phyloP scores from a whole-genome alignment of 2,888 invertebrate species.

The Brenthis ino region DNA sequence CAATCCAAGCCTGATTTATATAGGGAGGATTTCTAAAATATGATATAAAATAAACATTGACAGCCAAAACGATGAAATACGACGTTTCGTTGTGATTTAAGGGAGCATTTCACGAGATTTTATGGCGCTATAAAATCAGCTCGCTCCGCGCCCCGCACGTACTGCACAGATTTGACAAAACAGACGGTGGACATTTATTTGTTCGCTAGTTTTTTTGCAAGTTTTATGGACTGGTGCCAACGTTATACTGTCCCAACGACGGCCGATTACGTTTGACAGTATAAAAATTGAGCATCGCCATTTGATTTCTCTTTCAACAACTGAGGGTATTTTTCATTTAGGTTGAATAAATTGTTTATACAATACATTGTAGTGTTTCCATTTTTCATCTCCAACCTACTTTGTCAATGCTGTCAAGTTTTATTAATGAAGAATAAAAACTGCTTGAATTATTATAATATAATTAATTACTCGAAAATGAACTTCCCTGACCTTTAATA shows the following conservation, averaged over 20 bases:
- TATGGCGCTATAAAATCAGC: conserved; percentile 81
- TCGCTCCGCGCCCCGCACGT: conserved; percentile 69
- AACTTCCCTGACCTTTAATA: background rate
- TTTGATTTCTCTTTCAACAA: conserved; percentile 43
- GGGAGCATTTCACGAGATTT: conserved; percentile 80
- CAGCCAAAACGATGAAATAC: conserved; percentile 82
- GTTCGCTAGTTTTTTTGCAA: conserved; percentile 75
- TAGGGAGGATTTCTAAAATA: conserved; percentile 79
- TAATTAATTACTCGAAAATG: background rate
- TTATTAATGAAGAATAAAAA: background rate
- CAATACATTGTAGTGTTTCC: conserved; percentile 5
- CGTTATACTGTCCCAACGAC: conserved; percentile 71
- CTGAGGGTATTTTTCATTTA: conserved; percentile 34
- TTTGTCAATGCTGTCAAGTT: background rate
- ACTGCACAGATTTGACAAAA: conserved; percentile 80
- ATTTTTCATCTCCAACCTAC: conserved; percentile 11
- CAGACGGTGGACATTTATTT: conserved; percentile 79
- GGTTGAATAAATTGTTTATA: conserved; percentile 24
- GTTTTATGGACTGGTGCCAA: conserved; percentile 79
- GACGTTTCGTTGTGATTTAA: conserved; percentile 79
- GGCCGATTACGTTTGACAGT: conserved; percentile 63
- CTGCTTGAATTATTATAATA: too few species aligned
- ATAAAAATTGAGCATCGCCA: conserved; percentile 57
- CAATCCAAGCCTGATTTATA: conserved; percentile 79
- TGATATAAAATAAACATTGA: conserved; percentile 83